Evolutionary conservation across 92 coral and sea anemone genomes (phyloP).

Genomic region (Epizoanthus stellaris): DNA sequence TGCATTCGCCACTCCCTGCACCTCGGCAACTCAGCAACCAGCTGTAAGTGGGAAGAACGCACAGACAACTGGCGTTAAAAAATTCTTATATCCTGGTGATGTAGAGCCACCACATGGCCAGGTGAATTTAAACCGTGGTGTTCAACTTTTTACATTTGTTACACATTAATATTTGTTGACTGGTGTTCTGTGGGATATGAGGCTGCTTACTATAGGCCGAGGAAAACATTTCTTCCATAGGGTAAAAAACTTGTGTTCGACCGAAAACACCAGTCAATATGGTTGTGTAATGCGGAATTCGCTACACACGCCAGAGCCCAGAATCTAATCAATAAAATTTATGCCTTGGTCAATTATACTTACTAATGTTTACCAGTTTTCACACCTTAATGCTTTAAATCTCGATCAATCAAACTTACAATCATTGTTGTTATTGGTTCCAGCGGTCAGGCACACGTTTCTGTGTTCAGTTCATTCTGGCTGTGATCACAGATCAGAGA

Average conservation of each 20-base stretch:
- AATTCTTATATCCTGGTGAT: conserved; percentile 71
- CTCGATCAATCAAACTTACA: no score
- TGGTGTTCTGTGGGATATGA: no score
- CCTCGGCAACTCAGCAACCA: conserved; percentile 57
- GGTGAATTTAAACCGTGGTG: conserved; percentile 63
- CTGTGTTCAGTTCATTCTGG: background rate
- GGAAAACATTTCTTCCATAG: no score
- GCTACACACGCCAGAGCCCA: no score
- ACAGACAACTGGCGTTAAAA: conserved; percentile 66
- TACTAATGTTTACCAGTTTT: background rate
- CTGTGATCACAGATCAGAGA: background rate
- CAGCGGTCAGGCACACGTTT: background rate
- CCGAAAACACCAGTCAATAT: no score
- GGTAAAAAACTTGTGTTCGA: no score
- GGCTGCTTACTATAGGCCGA: no score
- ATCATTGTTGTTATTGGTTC: no score
- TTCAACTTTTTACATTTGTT: conserved; percentile 39
- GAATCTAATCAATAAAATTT: no score
- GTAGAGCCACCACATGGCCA: conserved; percentile 58
- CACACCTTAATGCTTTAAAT: no score
- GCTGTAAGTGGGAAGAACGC: conserved; percentile 77
- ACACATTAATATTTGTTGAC: background rate
- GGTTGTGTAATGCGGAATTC: no score
- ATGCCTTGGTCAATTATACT: no score
- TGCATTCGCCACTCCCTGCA: conserved; percentile 84